Conservation (phyloP, 30 jellyfish, hydroid and myxozoan genomes). For the Hydractinia symbiolongicarpus region DNA sequence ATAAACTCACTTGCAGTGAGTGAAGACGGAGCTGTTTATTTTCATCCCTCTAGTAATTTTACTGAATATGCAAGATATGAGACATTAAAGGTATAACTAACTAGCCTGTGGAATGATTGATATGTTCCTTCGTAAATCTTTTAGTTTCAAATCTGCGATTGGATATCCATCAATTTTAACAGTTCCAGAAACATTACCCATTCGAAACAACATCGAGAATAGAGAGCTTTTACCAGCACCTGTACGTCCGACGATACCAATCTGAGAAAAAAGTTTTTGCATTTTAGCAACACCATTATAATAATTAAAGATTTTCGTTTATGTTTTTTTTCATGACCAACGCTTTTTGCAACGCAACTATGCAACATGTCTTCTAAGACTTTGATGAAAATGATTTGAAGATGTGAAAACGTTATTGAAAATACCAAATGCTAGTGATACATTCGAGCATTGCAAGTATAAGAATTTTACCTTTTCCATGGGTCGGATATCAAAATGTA, state of each 20-base stretch:
- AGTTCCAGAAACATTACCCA: conserved; percentile 52
- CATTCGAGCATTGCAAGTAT: not conserved
- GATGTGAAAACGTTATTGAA: not conserved
- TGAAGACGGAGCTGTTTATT: too few relatives aligned
- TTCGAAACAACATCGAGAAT: conserved; percentile 59
- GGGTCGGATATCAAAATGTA: conserved; percentile 35
- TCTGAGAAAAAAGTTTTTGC: conserved; percentile 15
- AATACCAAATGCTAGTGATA: not conserved
- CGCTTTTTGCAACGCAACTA: too few relatives aligned
- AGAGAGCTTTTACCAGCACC: conserved; percentile 91
- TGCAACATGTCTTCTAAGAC: not conserved
- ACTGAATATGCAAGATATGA: too few relatives aligned
- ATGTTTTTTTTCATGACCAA: too few relatives aligned
- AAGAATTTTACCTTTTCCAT: conserved; percentile 36
- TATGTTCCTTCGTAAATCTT: conserved; percentile 47
- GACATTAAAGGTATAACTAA: too few relatives aligned
- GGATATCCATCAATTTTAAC: conserved; percentile 59
- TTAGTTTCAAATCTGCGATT: conserved; percentile 37
- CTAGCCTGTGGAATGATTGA: conserved; percentile 91
- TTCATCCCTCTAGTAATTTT: too few relatives aligned
- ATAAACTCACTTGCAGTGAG: too few relatives aligned
- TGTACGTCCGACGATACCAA: conserved; percentile 86
- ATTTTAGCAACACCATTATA: not conserved
- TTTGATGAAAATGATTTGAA: not conserved
- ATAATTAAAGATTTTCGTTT: not conserved